These are phyloP conservation scores for Hippocampus mohnikei DNA, from an alignment of 2,113 vertebrate genomes.

Conservation along the genomic window DNA sequence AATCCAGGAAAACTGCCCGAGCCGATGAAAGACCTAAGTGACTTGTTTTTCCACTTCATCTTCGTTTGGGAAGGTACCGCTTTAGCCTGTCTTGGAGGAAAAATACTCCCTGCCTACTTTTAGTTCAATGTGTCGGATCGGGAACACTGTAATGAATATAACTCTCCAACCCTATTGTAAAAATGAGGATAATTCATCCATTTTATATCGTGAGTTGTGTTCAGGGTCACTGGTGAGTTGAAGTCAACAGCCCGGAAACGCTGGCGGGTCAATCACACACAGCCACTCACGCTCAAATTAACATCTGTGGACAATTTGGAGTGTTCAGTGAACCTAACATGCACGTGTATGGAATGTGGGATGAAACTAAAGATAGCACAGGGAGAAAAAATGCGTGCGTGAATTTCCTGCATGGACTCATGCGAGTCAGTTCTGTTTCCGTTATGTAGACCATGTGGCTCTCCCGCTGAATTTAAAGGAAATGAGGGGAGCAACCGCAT, in stretches of 20 bases:
- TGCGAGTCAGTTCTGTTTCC: too few relatives aligned
- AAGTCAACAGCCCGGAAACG: background rate
- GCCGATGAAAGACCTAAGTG: slow-evolving; percentile 32
- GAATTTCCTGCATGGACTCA: too few relatives aligned
- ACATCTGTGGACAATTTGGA: background rate
- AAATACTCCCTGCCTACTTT: background rate
- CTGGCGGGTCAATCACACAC: background rate
- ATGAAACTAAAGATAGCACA: too few relatives aligned
- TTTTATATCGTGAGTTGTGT: background rate
- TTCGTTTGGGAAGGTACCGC: slow-evolving; percentile 10
- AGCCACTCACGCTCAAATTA: background rate
- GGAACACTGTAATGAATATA: background rate
- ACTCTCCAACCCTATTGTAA: background rate
- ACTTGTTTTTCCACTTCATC: slow-evolving; percentile 17
- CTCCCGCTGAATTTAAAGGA: too few relatives aligned
- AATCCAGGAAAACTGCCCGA: slow-evolving; percentile 21
- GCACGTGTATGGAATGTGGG: too few relatives aligned
- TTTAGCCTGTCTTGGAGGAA: background rate
- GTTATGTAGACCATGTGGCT: too few relatives aligned
- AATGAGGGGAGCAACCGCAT: too few relatives aligned
- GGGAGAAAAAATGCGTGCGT: too few relatives aligned
- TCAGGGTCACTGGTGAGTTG: background rate
- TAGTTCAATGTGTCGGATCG: background rate
- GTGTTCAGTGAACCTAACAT: too few relatives aligned
- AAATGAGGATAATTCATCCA: background rate